These are phyloP conservation scores for Pseudanteris insignis DNA, from an alignment of 2,888 invertebrate genomes.

Conservation along the genomic window DNA sequence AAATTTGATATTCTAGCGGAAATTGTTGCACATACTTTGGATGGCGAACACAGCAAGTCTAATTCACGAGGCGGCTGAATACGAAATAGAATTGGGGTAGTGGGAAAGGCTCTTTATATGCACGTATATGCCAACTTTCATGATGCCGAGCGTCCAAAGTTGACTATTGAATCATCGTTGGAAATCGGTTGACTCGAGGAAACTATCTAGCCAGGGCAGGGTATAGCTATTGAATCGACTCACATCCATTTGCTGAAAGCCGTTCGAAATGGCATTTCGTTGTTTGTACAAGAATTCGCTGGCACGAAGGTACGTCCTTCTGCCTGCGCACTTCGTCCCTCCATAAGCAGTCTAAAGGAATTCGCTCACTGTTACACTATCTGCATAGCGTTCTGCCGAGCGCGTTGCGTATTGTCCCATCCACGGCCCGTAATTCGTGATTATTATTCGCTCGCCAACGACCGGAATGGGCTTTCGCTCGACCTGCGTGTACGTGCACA, in stretches of 20 bases:
- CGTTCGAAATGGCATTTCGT: slow-evolving; percentile 45
- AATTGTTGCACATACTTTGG: too few species aligned
- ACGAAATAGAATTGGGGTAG: slow-evolving; percentile 2
- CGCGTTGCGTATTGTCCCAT: slow-evolving; percentile 50
- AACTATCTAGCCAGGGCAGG: slow-evolving; percentile 35
- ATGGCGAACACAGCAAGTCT: too few species aligned
- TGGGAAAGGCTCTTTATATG: slow-evolving; percentile 6
- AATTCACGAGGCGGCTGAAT: background rate
- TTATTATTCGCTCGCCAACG: slow-evolving; percentile 60
- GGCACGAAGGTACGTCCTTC: slow-evolving; percentile 25
- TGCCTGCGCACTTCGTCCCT: slow-evolving; percentile 10
- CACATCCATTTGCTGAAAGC: slow-evolving; percentile 40
- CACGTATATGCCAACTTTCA: slow-evolving; percentile 16
- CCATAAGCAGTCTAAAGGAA: slow-evolving; percentile 35
- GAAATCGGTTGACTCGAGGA: slow-evolving; percentile 40
- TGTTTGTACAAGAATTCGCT: slow-evolving; percentile 44
- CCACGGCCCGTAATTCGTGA: slow-evolving; percentile 55
- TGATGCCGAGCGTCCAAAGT: slow-evolving; percentile 26
- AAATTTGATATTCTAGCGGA: too few species aligned
- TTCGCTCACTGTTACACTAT: slow-evolving; percentile 16
- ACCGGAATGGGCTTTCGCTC: slow-evolving; percentile 21
- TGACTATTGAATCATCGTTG: slow-evolving; percentile 41
- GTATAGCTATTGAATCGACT: slow-evolving; percentile 41
- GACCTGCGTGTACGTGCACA: slow-evolving; percentile 2
- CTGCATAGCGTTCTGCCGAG: slow-evolving; percentile 3